phyloP scores from a whole-genome alignment of 2,797 vertebrate species.

The Margarornis squamiger region DNA sequence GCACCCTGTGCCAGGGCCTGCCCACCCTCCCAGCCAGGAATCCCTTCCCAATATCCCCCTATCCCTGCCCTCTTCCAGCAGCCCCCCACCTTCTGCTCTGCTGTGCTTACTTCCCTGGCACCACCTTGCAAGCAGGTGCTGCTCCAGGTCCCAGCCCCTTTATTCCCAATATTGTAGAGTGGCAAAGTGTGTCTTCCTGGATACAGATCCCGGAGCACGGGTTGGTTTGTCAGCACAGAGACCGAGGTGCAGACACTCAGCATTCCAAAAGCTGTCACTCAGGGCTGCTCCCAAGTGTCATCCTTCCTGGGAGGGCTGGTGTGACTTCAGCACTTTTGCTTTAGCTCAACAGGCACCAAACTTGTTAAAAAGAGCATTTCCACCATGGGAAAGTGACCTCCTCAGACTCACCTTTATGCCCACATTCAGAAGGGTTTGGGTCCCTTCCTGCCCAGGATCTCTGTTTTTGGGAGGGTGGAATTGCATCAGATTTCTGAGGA shows the following conservation, averaged over 20 bases:
- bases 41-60: neutral
- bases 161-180: neutral
- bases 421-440: neutral
- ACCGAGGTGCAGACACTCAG: too few species aligned
- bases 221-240: neutral
- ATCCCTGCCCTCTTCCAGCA: neutral
- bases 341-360: neutral
- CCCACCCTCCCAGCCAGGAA: neutral
- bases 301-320: neutral
- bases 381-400: rapidly evolving
- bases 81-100: neutral
- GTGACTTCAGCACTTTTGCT: neutral
- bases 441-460: neutral
- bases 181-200: neutral
- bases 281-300: neutral
- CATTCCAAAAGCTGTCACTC: neutral
- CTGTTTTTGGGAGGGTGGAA: neutral
- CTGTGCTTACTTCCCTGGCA: neutral
- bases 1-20: neutral
- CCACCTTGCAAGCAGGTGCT: too few species aligned
- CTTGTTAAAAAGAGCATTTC: neutral
- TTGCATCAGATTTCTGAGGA: rapidly evolving
- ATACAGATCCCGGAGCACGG: too few species aligned
- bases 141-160: neutral
- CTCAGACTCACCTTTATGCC: neutral